Evolutionary conservation across 2,113 vertebrate genomes (phyloP).

Genomic region (Sisor rabdophorus): DNA sequence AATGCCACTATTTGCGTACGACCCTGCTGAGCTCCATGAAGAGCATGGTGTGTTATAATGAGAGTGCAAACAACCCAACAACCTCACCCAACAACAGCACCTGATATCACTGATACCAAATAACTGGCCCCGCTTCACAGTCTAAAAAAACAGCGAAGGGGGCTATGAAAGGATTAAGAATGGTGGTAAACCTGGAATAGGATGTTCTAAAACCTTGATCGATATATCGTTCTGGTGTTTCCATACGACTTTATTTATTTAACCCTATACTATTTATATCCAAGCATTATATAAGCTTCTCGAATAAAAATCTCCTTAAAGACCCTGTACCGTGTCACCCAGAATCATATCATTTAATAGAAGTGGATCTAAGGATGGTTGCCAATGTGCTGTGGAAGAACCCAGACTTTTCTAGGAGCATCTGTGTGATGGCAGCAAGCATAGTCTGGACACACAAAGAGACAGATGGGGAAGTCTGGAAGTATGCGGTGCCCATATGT

Average conservation of each 20-base stretch:
- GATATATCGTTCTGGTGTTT: background rate
- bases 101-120: no score
- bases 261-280: background rate
- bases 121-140: no score
- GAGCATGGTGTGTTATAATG: no score
- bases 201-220: no score
- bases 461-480: slow-evolving; percentile 68
- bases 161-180: no score
- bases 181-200: no score
- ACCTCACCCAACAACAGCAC: no score
- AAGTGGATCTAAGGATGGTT: slow-evolving; percentile 4
- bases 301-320: background rate
- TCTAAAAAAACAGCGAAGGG: no score
- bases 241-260: background rate
- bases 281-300: background rate
- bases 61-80: no score
- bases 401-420: slow-evolving; percentile 38
- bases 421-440: slow-evolving; percentile 44
- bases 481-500: slow-evolving; percentile 71
- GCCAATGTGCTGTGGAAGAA: slow-evolving; percentile 16
- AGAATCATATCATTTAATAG: background rate
- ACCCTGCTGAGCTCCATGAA: no score
- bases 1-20: no score
- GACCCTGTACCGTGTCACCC: background rate
- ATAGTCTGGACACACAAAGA: slow-evolving; percentile 42